Percentiles rank a stretch among this genome's conserved stretches.
Conservation (phyloP, 2,797 vertebrate genomes). For the Lophotriccus pileatus region DNA sequence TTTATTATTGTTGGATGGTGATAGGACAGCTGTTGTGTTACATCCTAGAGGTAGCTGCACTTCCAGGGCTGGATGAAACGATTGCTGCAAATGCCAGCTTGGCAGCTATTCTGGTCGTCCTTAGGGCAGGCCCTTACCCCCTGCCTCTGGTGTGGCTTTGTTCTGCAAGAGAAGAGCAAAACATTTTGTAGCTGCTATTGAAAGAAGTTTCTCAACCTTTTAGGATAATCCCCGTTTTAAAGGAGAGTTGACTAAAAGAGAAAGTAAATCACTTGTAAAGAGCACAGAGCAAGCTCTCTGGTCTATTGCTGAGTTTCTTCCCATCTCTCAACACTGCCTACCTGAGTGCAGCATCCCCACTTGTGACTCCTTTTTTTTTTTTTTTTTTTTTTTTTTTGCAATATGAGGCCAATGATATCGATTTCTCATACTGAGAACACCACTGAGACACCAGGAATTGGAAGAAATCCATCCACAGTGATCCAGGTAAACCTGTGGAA, state of each 20-base stretch:
- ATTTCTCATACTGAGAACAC: background rate
- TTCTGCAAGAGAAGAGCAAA: slow-evolving; percentile 18
- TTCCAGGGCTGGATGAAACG: slow-evolving; percentile 22
- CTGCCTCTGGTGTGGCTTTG: background rate
- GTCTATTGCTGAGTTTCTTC: background rate
- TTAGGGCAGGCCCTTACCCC: slow-evolving; percentile 19
- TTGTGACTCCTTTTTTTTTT: background rate
- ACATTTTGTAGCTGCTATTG: slow-evolving; percentile 32
- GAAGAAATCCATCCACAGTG: background rate
- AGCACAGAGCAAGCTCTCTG: background rate
- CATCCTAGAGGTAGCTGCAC: slow-evolving; percentile 34
- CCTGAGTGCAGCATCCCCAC: background rate
- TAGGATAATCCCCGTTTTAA: slow-evolving; percentile 40
- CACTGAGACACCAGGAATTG: background rate
- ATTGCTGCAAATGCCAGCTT: slow-evolving; percentile 35
- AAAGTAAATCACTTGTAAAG: slow-evolving; percentile 4
- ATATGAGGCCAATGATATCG: background rate
- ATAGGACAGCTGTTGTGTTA: slow-evolving; percentile 49
- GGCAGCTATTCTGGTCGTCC: background rate
- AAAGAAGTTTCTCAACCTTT: slow-evolving; percentile 26
- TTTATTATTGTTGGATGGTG: slow-evolving; percentile 44
- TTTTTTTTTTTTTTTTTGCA: background rate
- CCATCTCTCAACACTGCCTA: background rate
- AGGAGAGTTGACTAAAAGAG: background rate
- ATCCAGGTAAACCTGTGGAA: background rate